These are phyloP conservation scores for Meiosimyza platycephala DNA, from an alignment of 2,888 invertebrate species.

Conservation along the genomic window DNA sequence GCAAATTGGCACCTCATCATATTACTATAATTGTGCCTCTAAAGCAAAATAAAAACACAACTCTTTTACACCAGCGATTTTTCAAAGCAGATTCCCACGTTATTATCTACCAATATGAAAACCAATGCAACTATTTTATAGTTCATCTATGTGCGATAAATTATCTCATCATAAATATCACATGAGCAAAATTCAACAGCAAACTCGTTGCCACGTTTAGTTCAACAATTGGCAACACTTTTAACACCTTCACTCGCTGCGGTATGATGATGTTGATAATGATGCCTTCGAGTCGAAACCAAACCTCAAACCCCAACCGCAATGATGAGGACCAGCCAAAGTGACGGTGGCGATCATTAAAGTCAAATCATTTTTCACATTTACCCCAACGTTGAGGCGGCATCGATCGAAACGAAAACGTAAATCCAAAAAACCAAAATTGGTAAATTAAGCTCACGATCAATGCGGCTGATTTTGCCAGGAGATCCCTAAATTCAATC, in stretches of 20 bases:
- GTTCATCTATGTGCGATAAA: constrained; percentile 27
- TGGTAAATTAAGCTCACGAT: constrained; percentile 32
- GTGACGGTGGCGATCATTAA: constrained; percentile 64
- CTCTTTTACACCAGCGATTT: neutral
- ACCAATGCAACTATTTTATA: constrained; percentile 16
- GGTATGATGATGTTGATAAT: constrained; percentile 24
- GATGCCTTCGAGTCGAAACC: constrained; percentile 36
- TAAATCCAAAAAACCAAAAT: constrained; percentile 29
- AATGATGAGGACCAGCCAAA: constrained; percentile 45
- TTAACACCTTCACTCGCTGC: constrained; percentile 58
- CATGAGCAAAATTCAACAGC: constrained; percentile 32
- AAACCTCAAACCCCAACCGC: constrained; percentile 19
- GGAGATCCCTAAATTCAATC: constrained; percentile 6
- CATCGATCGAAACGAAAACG: constrained; percentile 34
- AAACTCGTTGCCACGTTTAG: constrained; percentile 13
- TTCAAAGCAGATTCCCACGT: constrained; percentile 24
- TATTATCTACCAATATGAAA: constrained; percentile 2
- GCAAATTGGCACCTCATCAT: constrained; percentile 9
- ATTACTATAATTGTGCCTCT: neutral
- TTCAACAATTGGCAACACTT: constrained; percentile 42
- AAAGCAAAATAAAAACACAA: neutral
- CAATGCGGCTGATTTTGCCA: constrained; percentile 20
- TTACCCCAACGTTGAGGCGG: constrained; percentile 43
- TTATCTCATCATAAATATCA: constrained; percentile 41
- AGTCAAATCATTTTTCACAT: constrained; percentile 67